phyloP scores from a whole-genome alignment of 2,113 vertebrate genomes.

The Protobothrops mucrosquamatus region DNA sequence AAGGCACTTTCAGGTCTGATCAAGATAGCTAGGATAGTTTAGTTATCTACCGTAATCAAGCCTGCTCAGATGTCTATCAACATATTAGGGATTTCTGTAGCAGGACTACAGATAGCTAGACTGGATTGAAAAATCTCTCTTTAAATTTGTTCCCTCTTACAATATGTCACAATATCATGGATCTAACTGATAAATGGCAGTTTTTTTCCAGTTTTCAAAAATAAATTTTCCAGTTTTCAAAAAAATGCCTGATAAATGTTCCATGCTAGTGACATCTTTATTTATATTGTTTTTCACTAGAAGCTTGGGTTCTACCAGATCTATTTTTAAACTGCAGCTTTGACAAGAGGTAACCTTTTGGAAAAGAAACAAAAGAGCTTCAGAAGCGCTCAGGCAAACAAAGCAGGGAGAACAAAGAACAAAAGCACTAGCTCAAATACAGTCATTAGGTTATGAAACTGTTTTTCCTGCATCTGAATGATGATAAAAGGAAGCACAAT shows the following conservation, averaged over 20 bases:
- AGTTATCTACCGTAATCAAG: background rate
- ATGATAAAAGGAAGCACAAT: background rate
- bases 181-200: background rate
- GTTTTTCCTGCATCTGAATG: background rate
- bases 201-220: background rate
- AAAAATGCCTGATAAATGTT: background rate
- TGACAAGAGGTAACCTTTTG: slow-evolving; percentile 24
- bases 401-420: slow-evolving; percentile 15
- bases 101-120: no score
- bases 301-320: background rate
- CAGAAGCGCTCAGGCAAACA: background rate
- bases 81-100: no score
- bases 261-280: background rate
- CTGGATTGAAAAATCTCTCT: no score
- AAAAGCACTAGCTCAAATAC: slow-evolving; percentile 18
- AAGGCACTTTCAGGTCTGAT: background rate
- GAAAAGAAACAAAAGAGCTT: slow-evolving; percentile 20
- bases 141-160: no score
- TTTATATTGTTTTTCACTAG: background rate
- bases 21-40: background rate
- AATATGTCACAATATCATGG: no score
- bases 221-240: background rate
- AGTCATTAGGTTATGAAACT: slow-evolving; percentile 28
- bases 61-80: background rate
- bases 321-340: slow-evolving; percentile 17